phyloP scores from a whole-genome alignment of 92 coral and sea anemone genomes.

The Parazoanthus atlanticus region DNA sequence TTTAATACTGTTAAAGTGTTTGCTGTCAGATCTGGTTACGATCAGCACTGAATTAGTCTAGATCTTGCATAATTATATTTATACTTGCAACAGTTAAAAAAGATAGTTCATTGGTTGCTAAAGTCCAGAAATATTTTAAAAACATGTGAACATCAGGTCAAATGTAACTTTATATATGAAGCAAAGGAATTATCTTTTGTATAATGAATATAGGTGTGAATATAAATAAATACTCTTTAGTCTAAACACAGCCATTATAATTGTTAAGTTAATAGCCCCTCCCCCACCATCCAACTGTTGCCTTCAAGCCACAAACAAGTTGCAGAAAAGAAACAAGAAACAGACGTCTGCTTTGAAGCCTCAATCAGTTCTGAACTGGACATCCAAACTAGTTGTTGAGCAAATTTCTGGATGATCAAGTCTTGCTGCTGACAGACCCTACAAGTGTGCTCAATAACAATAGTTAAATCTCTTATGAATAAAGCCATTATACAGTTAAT shows the following conservation, averaged over 20 bases:
- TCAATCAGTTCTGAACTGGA: neutral
- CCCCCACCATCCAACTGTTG: neutral
- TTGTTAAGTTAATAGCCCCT: neutral
- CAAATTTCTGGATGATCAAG: neutral
- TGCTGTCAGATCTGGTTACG: constrained; percentile 8
- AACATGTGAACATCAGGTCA: neutral
- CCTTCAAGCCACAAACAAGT: neutral
- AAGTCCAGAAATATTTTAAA: neutral
- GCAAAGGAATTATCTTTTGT: constrained; percentile 9
- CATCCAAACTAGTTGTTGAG: neutral
- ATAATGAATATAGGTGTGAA: neutral
- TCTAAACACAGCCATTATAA: constrained; percentile 27
- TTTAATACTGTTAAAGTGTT: neutral
- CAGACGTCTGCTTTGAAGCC: neutral
- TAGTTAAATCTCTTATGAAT: constrained; percentile 16
- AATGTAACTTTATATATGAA: constrained; percentile 8
- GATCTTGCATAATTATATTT: neutral
- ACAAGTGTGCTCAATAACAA: neutral
- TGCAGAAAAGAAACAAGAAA: neutral
- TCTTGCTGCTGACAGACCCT: neutral
- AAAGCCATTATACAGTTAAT: constrained; percentile 42
- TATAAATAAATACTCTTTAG: constrained; percentile 19
- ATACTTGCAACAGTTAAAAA: neutral
- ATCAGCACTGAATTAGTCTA: too few species aligned
- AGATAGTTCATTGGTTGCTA: neutral